A percentile compares a stretch with the other conserved stretches of the same genome.
These are phyloP conservation scores for Falco biarmicus DNA, from an alignment of 2,797 vertebrate genomes.

Conservation along the genomic window DNA sequence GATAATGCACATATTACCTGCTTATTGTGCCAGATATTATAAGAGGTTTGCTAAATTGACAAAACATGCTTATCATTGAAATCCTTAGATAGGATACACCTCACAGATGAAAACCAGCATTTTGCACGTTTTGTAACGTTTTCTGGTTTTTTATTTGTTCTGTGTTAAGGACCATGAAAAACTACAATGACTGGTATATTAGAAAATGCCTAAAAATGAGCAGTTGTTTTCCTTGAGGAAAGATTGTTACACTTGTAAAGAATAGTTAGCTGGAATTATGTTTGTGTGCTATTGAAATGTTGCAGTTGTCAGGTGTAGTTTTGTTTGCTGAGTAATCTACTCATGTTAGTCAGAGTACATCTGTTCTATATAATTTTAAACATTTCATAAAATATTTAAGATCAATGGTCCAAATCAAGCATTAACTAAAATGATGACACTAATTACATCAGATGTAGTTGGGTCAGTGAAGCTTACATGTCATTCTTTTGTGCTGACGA, in stretches of 20 bases:
- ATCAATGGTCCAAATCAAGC: not conserved
- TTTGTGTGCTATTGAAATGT: not conserved
- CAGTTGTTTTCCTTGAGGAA: not conserved
- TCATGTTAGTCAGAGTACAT: not conserved
- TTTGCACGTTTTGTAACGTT: not conserved
- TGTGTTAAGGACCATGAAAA: not conserved
- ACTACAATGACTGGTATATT: not conserved
- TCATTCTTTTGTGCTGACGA: not conserved
- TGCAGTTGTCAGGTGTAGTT: not conserved
- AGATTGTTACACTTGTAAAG: not conserved
- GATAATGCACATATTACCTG: not conserved
- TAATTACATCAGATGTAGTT: constrained; percentile 13
- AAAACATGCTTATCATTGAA: not conserved
- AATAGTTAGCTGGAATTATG: not conserved
- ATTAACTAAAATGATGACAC: not conserved
- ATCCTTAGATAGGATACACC: not conserved
- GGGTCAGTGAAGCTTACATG: not conserved
- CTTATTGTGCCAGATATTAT: not conserved
- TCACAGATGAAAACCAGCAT: not conserved
- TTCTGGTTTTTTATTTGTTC: not conserved
- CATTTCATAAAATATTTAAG: constrained; percentile 15
- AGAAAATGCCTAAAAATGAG: not conserved
- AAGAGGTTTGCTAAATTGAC: not conserved
- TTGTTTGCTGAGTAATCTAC: not conserved
- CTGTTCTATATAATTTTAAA: not conserved